phyloP scores from a whole-genome alignment of 2,113 vertebrate genomes.

The Protomyctophum bolini region DNA sequence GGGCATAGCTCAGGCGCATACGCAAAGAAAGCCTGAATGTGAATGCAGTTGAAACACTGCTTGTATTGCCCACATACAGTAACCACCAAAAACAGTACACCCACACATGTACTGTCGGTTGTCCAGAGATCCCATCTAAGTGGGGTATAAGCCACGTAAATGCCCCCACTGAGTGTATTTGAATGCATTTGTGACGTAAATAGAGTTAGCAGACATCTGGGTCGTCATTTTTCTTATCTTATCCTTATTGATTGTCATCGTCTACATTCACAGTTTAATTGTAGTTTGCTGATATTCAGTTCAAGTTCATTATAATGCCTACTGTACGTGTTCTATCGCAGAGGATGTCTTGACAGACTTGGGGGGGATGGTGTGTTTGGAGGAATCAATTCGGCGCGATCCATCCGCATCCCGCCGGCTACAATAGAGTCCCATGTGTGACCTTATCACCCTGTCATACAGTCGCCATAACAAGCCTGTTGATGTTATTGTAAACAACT shows the following conservation, averaged over 20 bases:
- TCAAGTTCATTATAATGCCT: constrained; percentile 1
- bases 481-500: constrained; percentile 72
- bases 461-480: constrained; percentile 58
- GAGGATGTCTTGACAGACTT: constrained; percentile 15
- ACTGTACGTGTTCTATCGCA: constrained; percentile 2
- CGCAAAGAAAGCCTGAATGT: constrained; percentile 34
- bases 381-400: constrained; percentile 56
- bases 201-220: constrained; percentile 18
- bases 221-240: background rate
- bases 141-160: constrained; percentile 1
- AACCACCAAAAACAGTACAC: background rate
- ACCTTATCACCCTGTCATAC: constrained; percentile 71
- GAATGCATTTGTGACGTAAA: constrained; percentile 1
- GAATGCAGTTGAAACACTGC: constrained; percentile 26
- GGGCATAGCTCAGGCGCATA: constrained; percentile 36
- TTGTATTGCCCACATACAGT: constrained; percentile 25
- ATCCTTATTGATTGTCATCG: background rate
- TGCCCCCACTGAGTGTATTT: constrained; percentile 22
- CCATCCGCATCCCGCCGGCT: constrained; percentile 53
- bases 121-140: constrained; percentile 23
- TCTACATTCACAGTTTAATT: constrained; percentile 11
- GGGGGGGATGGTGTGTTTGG: background rate
- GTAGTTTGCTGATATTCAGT: constrained; percentile 10
- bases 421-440: constrained; percentile 68
- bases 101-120: background rate